phyloP scores from a whole-genome alignment of 2,797 vertebrate genomes.

The Tamandua tetradactyla region DNA sequence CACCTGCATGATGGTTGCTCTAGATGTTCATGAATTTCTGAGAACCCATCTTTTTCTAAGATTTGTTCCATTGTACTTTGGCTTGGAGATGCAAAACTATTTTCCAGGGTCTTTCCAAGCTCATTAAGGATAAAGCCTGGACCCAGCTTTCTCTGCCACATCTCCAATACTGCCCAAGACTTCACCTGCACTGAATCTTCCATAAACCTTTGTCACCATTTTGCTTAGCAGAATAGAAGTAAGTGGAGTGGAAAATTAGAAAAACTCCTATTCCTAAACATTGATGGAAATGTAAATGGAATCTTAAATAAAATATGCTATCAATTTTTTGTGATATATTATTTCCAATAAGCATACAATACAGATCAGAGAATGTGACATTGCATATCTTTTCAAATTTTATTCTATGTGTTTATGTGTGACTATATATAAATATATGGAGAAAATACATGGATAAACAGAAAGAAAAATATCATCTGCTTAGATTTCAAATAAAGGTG shows the following conservation, averaged over 20 bases:
- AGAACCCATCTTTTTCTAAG: neutral
- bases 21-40: neutral
- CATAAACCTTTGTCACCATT: neutral
- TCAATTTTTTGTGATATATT: neutral
- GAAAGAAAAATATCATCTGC: neutral
- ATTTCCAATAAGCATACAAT: neutral
- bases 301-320: neutral
- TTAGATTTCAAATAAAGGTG: neutral
- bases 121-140: neutral
- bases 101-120: neutral
- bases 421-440: neutral
- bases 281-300: neutral
- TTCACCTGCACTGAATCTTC: neutral
- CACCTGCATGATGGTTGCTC: neutral
- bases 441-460: neutral
- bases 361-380: neutral
- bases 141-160: neutral
- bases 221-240: neutral
- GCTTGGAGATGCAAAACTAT: neutral
- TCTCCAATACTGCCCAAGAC: neutral
- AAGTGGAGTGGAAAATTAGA: neutral
- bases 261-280: neutral
- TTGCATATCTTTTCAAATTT: neutral
- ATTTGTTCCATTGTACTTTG: neutral
- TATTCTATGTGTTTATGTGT: neutral